A percentile compares a stretch with the other conserved stretches of the same genome.
Evolutionary conservation across 2,888 invertebrate species (phyloP).

Genomic region (Nomada lathburiana): DNA sequence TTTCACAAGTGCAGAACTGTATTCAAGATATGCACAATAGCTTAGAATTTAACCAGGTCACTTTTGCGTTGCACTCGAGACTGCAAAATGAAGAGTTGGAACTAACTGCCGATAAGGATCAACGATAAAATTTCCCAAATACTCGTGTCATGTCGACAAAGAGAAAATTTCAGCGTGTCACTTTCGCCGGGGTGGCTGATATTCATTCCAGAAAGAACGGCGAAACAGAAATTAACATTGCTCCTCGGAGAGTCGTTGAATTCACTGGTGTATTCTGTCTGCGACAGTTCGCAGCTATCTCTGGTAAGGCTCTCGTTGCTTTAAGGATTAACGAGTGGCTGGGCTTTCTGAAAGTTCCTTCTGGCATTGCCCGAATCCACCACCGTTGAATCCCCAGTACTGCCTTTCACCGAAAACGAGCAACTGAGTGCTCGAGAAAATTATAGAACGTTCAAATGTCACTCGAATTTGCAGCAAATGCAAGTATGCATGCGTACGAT

Average conservation of each 20-base stretch:
- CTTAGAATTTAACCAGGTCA: too few species aligned
- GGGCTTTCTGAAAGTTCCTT: constrained; percentile 49
- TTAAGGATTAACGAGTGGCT: constrained; percentile 64
- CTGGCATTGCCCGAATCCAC: constrained; percentile 33
- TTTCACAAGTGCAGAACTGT: too few species aligned
- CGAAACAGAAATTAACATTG: constrained; percentile 51
- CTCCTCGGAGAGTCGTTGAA: constrained; percentile 37
- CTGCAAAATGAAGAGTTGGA: too few species aligned
- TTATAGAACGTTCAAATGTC: not conserved
- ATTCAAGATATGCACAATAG: too few species aligned
- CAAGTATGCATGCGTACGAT: not conserved
- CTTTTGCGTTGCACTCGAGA: too few species aligned
- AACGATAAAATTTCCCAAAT: not conserved
- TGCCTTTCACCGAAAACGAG: constrained; percentile 18
- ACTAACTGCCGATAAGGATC: not conserved
- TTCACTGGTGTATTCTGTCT: constrained; percentile 41
- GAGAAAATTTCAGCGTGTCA: not conserved
- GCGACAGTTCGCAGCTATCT: constrained; percentile 53
- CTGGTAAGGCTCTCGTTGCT: constrained; percentile 49
- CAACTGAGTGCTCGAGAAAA: not conserved
- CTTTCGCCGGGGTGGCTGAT: not conserved
- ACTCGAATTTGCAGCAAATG: not conserved
- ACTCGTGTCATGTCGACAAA: not conserved
- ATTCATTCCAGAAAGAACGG: constrained; percentile 37
- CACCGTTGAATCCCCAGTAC: constrained; percentile 14